Base-by-base conservation (phyloP, 2,797 vertebrate genomes). In the Sebastolobus altivelis region DNA sequence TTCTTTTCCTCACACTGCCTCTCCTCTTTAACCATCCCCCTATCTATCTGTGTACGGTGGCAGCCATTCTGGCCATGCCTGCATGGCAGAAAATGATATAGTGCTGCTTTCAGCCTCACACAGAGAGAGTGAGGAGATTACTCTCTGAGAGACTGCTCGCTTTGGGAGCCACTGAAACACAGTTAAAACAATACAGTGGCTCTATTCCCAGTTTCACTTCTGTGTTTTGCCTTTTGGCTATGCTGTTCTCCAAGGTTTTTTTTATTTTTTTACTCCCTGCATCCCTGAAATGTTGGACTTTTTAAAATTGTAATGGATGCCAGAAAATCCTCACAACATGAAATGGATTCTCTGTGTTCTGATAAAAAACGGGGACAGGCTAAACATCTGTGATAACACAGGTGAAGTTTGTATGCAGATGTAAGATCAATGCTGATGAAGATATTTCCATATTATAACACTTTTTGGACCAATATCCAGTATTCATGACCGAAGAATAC, bases 11-110 rank as follows among this genome's bases (percentile, higher is more conserved):
- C 81, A 78, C 29, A 16, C 77, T 80, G 46, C 75, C 59, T 82
- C 70, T 83, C 69, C 77, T 83, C 46, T 83, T 83, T 72, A 86
- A 87, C 87, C 81, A 84, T 38, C 82, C 77, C 72, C 78, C 73
- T 61, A 54, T 82, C 67, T 77, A 49, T 84, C 69, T 78, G 77
- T 69, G 85, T 43, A 58, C 20, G 43, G 81, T 75, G 81, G 84
- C 80, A 86, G 84, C 79, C 83, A 61, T 87, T 83, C 83, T 74
- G 74, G 72, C 70, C 60, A 58, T 85, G 87, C 75, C 85, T 80
- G 72, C 85, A 75, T 62, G 75, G 59, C 62, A 73, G 87, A 77
- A 87, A 88, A 88, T 90, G 85, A 92, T 92, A 90, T 89, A 89
- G 80, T 84, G 83, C 80, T 71, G 78, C 77, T 88, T 86, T 85